These are phyloP conservation scores for Pomatorhinus ruficollis DNA, from an alignment of 2,113 vertebrate genomes.

Conservation along the genomic window DNA sequence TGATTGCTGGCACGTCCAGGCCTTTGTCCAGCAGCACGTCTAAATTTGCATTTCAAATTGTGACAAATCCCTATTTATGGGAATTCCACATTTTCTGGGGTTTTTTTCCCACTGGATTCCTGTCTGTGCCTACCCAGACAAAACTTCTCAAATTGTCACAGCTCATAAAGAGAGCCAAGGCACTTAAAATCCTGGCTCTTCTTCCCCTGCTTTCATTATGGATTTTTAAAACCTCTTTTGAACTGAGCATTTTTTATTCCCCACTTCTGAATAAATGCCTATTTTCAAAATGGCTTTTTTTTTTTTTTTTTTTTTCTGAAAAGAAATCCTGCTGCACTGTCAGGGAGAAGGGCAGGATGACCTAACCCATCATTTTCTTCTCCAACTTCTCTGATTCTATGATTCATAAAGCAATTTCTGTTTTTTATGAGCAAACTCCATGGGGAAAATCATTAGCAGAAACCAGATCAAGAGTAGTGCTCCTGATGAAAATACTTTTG, in stretches of 20 bases:
- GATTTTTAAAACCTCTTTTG: neutral
- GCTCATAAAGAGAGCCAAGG: neutral
- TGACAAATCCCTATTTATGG: neutral
- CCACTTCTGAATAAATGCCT: slow-evolving; percentile 1
- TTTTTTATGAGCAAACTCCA: slow-evolving; percentile 27
- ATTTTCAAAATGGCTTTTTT: neutral
- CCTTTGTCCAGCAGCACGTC: neutral
- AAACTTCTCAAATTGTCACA: neutral
- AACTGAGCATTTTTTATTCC: neutral
- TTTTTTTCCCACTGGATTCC: neutral
- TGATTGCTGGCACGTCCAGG: neutral
- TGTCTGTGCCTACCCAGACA: neutral
- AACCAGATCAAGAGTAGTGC: slow-evolving; percentile 48
- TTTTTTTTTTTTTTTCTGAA: neutral
- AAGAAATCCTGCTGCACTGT: neutral
- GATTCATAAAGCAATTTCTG: slow-evolving; percentile 53
- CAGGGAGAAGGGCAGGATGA: slow-evolving; percentile 53
- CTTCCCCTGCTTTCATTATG: neutral
- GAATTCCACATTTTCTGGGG: too few relatives aligned
- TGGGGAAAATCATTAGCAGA: slow-evolving; percentile 59
- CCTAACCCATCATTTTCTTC: slow-evolving; percentile 63
- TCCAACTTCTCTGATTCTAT: slow-evolving; percentile 44
- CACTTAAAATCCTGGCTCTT: neutral
- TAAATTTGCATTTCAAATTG: neutral
- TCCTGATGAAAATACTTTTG: slow-evolving; percentile 60